These are phyloP conservation scores for Astyanax mexicanus DNA, from an alignment of 2,797 vertebrate genomes.

Conservation along the genomic window DNA sequence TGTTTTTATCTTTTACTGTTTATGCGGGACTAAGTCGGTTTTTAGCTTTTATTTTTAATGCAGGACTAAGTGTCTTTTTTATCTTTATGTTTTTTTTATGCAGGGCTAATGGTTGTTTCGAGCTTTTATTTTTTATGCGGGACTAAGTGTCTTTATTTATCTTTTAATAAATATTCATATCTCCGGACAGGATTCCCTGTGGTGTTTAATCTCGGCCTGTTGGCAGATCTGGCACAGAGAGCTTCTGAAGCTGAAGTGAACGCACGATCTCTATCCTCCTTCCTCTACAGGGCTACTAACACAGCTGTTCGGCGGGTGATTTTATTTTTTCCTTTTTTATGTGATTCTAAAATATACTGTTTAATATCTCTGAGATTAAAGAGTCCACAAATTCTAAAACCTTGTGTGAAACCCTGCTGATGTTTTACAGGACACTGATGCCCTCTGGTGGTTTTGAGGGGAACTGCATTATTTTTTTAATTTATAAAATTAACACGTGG, in stretches of 20 bases:
- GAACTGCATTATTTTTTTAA: slow-evolving; percentile 8
- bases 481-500: too few species aligned
- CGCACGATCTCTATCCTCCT: not conserved
- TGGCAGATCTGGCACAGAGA: slow-evolving; percentile 27
- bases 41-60: too few species aligned
- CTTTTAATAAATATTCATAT: too few species aligned
- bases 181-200: slow-evolving; percentile 12
- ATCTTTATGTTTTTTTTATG: too few species aligned
- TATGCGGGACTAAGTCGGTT: too few species aligned
- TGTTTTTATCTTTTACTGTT: too few species aligned
- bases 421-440: not conserved
- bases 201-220: slow-evolving; percentile 4
- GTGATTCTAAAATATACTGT: too few species aligned
- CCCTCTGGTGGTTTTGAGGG: slow-evolving; percentile 33
- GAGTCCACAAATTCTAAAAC: not conserved
- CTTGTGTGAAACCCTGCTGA: not conserved
- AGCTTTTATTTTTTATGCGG: too few species aligned
- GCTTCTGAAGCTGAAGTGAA: slow-evolving; percentile 40
- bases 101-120: too few species aligned
- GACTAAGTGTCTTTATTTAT: too few species aligned
- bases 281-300: slow-evolving; percentile 10
- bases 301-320: slow-evolving; percentile 35
- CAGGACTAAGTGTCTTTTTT: too few species aligned
- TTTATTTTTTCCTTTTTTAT: not conserved
- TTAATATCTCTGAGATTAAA: too few species aligned